Conservation (phyloP, 1,140 invertebrate species). For the Drosophila biarmipes region DNA sequence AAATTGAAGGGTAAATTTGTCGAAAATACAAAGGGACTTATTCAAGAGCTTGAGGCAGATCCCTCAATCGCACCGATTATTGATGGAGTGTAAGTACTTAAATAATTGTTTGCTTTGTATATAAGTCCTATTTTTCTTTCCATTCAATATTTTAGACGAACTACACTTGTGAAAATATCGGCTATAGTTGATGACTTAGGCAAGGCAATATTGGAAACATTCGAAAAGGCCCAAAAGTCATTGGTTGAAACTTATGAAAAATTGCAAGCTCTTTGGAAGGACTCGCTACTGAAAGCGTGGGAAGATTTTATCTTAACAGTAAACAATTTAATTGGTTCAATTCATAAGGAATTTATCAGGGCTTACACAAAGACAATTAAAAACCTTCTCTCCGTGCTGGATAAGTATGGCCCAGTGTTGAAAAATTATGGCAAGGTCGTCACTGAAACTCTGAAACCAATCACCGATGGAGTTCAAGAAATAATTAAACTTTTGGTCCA, state of each 20-base stretch:
- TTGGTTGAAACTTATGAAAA: conserved; percentile 80
- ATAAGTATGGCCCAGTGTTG: conserved; percentile 87
- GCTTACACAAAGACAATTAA: conserved; percentile 51
- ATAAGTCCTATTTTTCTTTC: background rate
- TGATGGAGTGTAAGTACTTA: conserved; percentile 85
- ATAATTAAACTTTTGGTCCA: conserved; percentile 84
- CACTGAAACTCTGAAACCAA: conserved; percentile 86
- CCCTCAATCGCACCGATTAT: conserved; percentile 88
- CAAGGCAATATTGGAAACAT: conserved; percentile 83
- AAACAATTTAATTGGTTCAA: conserved; percentile 47
- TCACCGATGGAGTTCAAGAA: conserved; percentile 85
- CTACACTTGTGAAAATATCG: conserved; percentile 74
- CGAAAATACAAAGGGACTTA: conserved; percentile 87
- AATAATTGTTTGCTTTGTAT: background rate
- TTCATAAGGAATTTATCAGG: conserved; percentile 51
- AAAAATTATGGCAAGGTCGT: conserved; percentile 87
- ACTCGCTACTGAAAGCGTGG: conserved; percentile 83
- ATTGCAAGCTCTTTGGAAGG: conserved; percentile 86
- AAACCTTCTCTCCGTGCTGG: conserved; percentile 42
- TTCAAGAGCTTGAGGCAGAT: conserved; percentile 88
- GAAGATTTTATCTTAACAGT: conserved; percentile 51
- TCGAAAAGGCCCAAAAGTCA: conserved; percentile 84
- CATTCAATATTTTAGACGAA: conserved; percentile 39
- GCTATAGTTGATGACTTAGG: conserved; percentile 85
- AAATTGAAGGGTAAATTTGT: conserved; percentile 86